Percentiles rank a stretch among this genome's conserved stretches.
These are phyloP conservation scores for Tetheella fluctuosa DNA, from an alignment of 2,888 invertebrate species.

Conservation along the genomic window DNA sequence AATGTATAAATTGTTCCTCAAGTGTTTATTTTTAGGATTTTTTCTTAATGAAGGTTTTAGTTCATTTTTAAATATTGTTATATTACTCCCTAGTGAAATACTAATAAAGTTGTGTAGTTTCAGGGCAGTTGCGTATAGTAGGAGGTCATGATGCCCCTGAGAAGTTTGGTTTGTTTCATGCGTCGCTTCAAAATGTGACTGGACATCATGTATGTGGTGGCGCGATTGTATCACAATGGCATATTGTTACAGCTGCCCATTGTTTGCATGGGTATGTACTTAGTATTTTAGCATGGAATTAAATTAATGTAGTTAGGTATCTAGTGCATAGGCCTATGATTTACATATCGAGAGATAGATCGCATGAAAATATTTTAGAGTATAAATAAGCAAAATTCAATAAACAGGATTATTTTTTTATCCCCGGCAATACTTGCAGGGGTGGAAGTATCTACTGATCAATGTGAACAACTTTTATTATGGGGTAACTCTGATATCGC, in stretches of 20 bases:
- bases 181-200: slow-evolving; percentile 68
- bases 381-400: too few relatives aligned
- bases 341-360: too few relatives aligned
- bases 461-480: too few relatives aligned
- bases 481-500: too few relatives aligned
- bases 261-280: slow-evolving; percentile 61
- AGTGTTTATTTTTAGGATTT: background rate
- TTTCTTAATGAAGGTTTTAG: slow-evolving; percentile 6
- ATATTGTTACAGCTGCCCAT: slow-evolving; percentile 72
- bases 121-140: slow-evolving; percentile 53
- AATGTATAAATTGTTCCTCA: slow-evolving; percentile 11
- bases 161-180: slow-evolving; percentile 63
- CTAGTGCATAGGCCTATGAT: too few relatives aligned
- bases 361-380: too few relatives aligned
- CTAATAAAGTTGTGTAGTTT: slow-evolving; percentile 25
- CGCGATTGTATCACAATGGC: slow-evolving; percentile 61
- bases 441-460: too few relatives aligned
- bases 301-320: too few relatives aligned
- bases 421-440: too few relatives aligned
- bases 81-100: background rate
- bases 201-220: slow-evolving; percentile 75
- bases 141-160: slow-evolving; percentile 64
- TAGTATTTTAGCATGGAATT: background rate
- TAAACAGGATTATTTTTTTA: too few relatives aligned
- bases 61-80: background rate